Evolutionary conservation across 2,888 invertebrate species (phyloP), one percentile per base, ranked within the genome.

Genomic region (Cyclophora punctaria): DNA sequence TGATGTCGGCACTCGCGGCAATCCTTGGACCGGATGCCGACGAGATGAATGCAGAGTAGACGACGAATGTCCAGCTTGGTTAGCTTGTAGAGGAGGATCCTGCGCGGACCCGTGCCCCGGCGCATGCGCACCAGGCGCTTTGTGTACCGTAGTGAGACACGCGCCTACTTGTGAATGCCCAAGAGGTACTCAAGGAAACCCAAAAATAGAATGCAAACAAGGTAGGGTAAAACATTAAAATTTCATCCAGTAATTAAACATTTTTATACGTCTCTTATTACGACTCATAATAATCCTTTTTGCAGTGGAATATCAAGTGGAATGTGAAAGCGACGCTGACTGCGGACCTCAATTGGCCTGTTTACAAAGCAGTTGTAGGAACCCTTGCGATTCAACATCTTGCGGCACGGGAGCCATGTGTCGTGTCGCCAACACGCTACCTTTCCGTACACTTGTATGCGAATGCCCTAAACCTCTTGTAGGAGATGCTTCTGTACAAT

Each of bases 71-170:
- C 90, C 95, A 0, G 91, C 92, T 57, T 93, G 93, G 80, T 83
- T 96, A 60, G 93, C 95, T 5, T 97, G 97, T 69, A 89, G 91
- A 56, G 92, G 92, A 62, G 93, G 93, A 67, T 91, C 90, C 52
- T 98, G 97, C 69, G 92, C 92, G 67, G 93, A 95, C 83, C 96
- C 96, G 4, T 97, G 97, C 78, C 91, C 92, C 49, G 96, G 96
- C 70, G 91, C 93, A 49, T 97, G 96, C 72, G 95, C 95, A n/a
- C 81, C 90, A 4, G 91, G 90, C 5, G 95, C 96, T 2, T 88
- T 92, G 53, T 97, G 97, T 67, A 90, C 90, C 2, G 95, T 96
- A 3, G 89, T 90, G 48, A 93, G 95, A 59, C 97, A 97, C 75
- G 83, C 89, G 50, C 92, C 96, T 1, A 89, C 90, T 48, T 97